Evolutionary conservation across 1,140 invertebrate genomes (phyloP).

Genomic region (Episyrphus balteatus): DNA sequence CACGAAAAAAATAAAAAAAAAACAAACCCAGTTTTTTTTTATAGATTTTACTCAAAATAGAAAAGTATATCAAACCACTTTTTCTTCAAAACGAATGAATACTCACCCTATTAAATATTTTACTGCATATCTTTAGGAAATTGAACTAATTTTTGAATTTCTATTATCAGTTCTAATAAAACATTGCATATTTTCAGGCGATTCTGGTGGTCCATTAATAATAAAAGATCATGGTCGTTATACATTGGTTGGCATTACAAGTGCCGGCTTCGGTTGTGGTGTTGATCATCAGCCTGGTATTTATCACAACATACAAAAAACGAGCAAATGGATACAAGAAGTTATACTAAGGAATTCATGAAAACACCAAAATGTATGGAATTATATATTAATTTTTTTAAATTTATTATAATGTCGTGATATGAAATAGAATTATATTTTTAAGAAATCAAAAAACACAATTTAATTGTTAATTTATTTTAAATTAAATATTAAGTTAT

Average conservation of each 20-base stretch:
- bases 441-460: too few relatives aligned
- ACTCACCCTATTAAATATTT: background rate
- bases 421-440: too few relatives aligned
- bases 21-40: too few relatives aligned
- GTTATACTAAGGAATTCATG: conserved; percentile 28
- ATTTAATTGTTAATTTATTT: too few relatives aligned
- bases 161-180: too few relatives aligned
- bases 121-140: conserved; percentile 15
- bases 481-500: too few relatives aligned
- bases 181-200: conserved; percentile 44
- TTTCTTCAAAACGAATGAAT: too few relatives aligned
- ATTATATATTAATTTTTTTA: background rate
- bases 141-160: background rate
- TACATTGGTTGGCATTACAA: conserved; percentile 73
- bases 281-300: conserved; percentile 78
- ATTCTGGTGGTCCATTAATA: conserved; percentile 73
- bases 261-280: conserved; percentile 75
- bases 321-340: conserved; percentile 56
- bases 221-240: conserved; percentile 49
- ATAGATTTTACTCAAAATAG: too few relatives aligned
- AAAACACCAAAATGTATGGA: background rate
- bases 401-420: too few relatives aligned
- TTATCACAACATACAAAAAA: conserved; percentile 64
- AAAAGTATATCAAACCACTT: too few relatives aligned
- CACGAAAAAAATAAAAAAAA: too few relatives aligned